Conservation (phyloP, 2,113 vertebrate species). For the Ailurus styani region DNA sequence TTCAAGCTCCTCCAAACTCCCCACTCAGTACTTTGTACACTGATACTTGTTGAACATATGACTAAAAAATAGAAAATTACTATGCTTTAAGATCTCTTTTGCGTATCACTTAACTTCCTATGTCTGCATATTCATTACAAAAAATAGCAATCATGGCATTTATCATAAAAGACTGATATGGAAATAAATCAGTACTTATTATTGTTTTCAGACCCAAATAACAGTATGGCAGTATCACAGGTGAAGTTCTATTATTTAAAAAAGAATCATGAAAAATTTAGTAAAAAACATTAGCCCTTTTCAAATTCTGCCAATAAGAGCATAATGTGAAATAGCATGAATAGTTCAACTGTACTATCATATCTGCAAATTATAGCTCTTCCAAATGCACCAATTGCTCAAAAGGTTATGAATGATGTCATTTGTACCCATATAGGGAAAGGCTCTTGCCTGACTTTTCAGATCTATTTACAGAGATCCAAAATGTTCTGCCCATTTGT, state of each 20-base stretch:
- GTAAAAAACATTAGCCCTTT: background rate
- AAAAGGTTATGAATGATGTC: conserved; percentile 74
- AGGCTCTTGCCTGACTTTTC: conserved; percentile 58
- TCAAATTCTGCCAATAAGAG: conserved; percentile 27
- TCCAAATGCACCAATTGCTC: conserved; percentile 62
- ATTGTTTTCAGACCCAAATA: conserved; percentile 27
- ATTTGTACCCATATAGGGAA: conserved; percentile 61
- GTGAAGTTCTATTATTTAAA: conserved; percentile 47
- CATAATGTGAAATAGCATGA: conserved; percentile 60
- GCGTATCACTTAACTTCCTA: conserved; percentile 6
- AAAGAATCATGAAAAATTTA: conserved; percentile 21
- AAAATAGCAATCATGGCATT: background rate
- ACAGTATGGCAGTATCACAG: conserved; percentile 14
- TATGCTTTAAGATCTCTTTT: background rate
- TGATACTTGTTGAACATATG: background rate
- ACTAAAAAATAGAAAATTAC: background rate
- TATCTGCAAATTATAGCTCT: conserved; percentile 62
- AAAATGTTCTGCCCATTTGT: conserved; percentile 66
- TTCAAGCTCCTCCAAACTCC: background rate
- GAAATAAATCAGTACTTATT: background rate
- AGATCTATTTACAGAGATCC: conserved; percentile 71
- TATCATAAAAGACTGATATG: background rate
- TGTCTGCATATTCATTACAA: background rate
- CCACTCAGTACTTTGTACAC: background rate
- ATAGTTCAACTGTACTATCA: conserved; percentile 59